Percentiles rank a stretch among this genome's conserved stretches.
Evolutionary conservation across 2,888 invertebrate genomes (phyloP).

Genomic region (Ceraclea dissimilis): DNA sequence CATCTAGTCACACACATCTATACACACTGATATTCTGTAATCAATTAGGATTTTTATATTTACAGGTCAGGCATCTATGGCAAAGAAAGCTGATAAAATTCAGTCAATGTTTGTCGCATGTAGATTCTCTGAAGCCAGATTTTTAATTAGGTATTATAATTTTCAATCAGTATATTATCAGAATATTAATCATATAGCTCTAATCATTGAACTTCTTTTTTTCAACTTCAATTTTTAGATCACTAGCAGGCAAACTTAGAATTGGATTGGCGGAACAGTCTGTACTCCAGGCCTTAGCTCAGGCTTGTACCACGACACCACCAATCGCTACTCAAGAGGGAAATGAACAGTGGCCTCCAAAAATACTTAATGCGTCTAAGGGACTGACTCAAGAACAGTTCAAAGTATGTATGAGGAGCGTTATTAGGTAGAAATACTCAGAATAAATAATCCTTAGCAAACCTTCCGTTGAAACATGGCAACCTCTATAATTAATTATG

Average conservation of each 20-base stretch:
- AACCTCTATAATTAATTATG: no score
- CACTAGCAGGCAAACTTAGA: constrained; percentile 86
- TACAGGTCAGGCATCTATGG: constrained; percentile 54
- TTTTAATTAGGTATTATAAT: constrained; percentile 59
- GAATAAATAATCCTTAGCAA: no score
- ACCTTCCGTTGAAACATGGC: no score
- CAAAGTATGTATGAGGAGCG: constrained; percentile 50
- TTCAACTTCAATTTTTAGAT: constrained; percentile 48
- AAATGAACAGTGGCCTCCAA: constrained; percentile 53
- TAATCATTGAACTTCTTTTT: no score
- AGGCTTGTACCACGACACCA: constrained; percentile 75
- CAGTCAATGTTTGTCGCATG: constrained; percentile 91
- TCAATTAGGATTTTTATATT: constrained; percentile 9
- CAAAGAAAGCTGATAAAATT: constrained; percentile 87
- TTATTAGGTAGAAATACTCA: no score
- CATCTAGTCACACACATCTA: neutral
- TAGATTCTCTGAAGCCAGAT: constrained; percentile 78
- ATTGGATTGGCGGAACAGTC: constrained; percentile 98
- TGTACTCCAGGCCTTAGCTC: constrained; percentile 81
- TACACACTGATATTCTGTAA: neutral
- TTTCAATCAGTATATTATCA: neutral
- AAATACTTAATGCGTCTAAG: constrained; percentile 55
- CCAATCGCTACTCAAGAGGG: constrained; percentile 59
- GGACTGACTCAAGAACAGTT: constrained; percentile 57
- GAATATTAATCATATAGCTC: no score